Base-by-base conservation (phyloP, 2,113 vertebrate species). In the Cairina moschata region DNA sequence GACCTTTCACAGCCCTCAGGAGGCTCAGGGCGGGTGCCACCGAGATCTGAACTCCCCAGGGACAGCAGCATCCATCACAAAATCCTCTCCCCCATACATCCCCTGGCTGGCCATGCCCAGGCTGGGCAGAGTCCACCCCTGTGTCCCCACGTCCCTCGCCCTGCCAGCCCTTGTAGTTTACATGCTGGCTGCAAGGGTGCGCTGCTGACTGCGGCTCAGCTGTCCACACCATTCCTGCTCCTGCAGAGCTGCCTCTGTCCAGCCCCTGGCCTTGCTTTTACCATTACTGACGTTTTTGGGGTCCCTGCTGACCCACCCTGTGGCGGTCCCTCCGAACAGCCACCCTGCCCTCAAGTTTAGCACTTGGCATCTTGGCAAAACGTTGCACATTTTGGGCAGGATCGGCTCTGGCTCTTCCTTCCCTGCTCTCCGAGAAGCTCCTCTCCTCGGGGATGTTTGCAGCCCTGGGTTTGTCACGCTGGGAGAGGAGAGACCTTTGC, bases 31-130 rank as follows among this genome's bases (percentile, higher is more conserved):
- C 40, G 12, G 18, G 13, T 40, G 13, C 25, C 9, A 25, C 13
- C 20, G 25, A 50, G 50, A 62, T 1, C 1, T 9, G 25, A 72
- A 8, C 25, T 32, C 0, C 50, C 23, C 20, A 2, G 11, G 10
- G 38, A 8, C n/a, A 10, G 23, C 50, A 29, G 68, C 25, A 52
- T 25, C 40, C 3, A 0, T 73, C 0, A 0, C 7, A 1, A n/a
- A 69, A 62, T 1, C 52, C 54, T 42, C 17, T 23, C 28, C 38
- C 15, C 15, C 3, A 0, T n/a, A 4, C 2, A 4, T 28, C 42
- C 13, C 13, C 63, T 34, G 32, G 71, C 34, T 0, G 0, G 36
- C 12, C 10, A 36, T 23, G 22, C 48, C 62, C 17, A 11, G 42
- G 44, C 67, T 83, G 73, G 40, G 10, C 48, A 2, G 26, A 13